Evolutionary conservation across 1,140 invertebrate genomes (phyloP).

Genomic region (Notospermus geniculatus): DNA sequence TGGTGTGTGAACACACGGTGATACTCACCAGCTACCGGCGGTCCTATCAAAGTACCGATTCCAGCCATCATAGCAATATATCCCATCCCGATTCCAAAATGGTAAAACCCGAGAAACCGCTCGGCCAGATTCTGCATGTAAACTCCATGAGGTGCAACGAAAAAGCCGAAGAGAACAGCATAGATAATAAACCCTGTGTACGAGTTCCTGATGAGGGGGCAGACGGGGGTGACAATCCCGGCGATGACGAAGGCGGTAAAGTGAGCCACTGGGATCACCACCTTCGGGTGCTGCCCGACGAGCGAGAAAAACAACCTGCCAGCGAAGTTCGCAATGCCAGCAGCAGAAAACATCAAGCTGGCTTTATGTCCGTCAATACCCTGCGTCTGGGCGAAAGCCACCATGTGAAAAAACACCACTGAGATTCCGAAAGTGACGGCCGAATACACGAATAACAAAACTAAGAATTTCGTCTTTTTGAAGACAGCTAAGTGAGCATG

Average conservation of each 20-base stretch:
- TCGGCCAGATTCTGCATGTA: slow-evolving; percentile 25
- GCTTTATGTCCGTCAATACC: slow-evolving; percentile 9
- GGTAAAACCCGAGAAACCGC: slow-evolving; percentile 23
- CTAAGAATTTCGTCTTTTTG: slow-evolving; percentile 23
- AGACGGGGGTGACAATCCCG: slow-evolving; percentile 17
- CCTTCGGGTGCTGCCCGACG: slow-evolving; percentile 15
- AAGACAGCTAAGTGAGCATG: slow-evolving; percentile 26
- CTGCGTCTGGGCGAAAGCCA: slow-evolving; percentile 15
- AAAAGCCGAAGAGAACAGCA: slow-evolving; percentile 27
- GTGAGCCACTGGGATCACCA: slow-evolving; percentile 27
- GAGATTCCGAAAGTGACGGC: slow-evolving; percentile 30
- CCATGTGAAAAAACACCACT: slow-evolving; percentile 27
- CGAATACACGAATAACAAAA: slow-evolving; percentile 27
- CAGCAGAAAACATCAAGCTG: slow-evolving; percentile 80
- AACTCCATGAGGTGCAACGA: slow-evolving; percentile 28
- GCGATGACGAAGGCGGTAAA: slow-evolving; percentile 19
- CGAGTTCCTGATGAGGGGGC: not conserved
- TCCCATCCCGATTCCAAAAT: slow-evolving; percentile 30
- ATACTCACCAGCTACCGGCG: slow-evolving; percentile 28
- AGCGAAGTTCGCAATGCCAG: slow-evolving; percentile 60
- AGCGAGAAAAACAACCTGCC: slow-evolving; percentile 24
- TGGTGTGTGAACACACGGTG: no score
- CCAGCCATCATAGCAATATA: slow-evolving; percentile 30
- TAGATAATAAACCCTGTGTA: slow-evolving; percentile 23
- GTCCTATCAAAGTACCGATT: slow-evolving; percentile 26